Percentiles rank a stretch among this genome's conserved stretches.
phyloP scores from a whole-genome alignment of 2,888 invertebrate species.

The Phytoseiulus persimilis region DNA sequence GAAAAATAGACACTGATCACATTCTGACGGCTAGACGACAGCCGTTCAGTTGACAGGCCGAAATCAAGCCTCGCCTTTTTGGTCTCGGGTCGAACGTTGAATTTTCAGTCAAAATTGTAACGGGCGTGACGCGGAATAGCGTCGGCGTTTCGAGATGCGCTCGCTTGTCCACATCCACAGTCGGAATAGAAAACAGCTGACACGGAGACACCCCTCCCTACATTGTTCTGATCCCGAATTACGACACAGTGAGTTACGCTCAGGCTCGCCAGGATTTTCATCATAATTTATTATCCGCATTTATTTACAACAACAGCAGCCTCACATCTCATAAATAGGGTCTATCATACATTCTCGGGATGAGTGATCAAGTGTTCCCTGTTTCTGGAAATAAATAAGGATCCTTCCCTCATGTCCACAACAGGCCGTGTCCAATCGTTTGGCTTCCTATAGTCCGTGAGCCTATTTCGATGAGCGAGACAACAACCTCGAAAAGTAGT shows the following conservation, averaged over 20 bases:
- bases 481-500: conserved; percentile 21
- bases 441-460: not conserved
- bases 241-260: not conserved
- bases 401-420: not conserved
- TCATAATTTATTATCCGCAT: not conserved
- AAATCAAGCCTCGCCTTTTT: not conserved
- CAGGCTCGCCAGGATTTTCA: not conserved
- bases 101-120: not conserved
- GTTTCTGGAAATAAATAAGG: not conserved
- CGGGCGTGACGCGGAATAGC: not conserved
- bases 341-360: not conserved
- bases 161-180: not conserved
- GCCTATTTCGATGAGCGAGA: not conserved
- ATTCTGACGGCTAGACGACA: too few species aligned
- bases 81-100: not conserved
- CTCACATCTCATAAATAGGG: not conserved
- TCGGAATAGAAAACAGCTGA: not conserved
- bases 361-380: not conserved
- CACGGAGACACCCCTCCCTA: not conserved
- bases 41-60: too few species aligned
- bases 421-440: not conserved
- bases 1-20: not conserved
- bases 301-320: not conserved
- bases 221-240: not conserved
- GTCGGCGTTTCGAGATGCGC: not conserved